Evolutionary conservation across 2,797 vertebrate species (phyloP), one percentile per base, ranked within the genome.

Genomic region (Takifugu ocellatus): DNA sequence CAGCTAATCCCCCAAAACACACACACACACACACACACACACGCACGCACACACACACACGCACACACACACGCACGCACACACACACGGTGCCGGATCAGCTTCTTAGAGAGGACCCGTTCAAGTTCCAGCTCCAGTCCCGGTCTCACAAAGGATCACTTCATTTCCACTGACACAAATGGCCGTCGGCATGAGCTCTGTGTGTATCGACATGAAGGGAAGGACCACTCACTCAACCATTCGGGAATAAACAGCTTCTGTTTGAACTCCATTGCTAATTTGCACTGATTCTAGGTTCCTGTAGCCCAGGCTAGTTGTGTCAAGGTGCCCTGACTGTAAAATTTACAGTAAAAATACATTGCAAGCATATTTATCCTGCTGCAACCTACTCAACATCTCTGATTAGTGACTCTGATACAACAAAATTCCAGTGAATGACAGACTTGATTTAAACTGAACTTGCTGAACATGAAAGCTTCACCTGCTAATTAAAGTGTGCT

Each of bases 1-100:
- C 75, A 61, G 76, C 77, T 91, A 91, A 92, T 92, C 89, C 21
- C 21, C 21, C 21, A 21, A 21, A 21, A 21, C 21, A 21, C 21
- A 21, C 21, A 21, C 21, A 21, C 21, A 21, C 21, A 21, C 21
- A 21, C 21, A 21, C 21, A 1, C 21, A 21, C 21, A 1, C 21
- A 21, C 21, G 21, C 21, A 21, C 21, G 21, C 21, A 21, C 21
- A 21, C 21, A 21, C 21, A 21, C 21, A 21, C 21, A 21, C 21
- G 1, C 17, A 17, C 17, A 17, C 17, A 17, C 17, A 17, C 21
- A 21, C 21, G 21, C 21, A 21, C 21, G 21, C 21, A 21, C 21
- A 21, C 21, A 21, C 21, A 21, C 21, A 21, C 21, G 21, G 75
- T 63, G 68, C 21, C 57, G 76, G 70, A 79, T 72, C 45, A 51